Conservation (phyloP, 2,888 invertebrate genomes). For the Nycteola revayana region DNA sequence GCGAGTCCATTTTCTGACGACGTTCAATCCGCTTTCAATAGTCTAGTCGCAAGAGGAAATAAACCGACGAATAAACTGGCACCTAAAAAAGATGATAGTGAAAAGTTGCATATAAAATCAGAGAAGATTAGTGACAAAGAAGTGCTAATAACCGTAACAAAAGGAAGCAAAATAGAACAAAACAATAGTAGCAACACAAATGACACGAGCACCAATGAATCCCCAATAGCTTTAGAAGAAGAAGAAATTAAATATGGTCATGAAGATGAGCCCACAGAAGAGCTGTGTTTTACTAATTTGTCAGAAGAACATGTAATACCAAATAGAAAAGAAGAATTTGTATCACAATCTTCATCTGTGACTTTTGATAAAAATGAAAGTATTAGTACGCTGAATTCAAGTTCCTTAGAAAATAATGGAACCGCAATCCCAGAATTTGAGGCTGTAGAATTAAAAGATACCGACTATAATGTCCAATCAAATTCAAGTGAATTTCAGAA, state of each 20-base stretch:
- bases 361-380: constrained; percentile 14
- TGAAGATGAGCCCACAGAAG: too few species aligned
- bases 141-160: constrained; percentile 3
- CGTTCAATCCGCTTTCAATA: constrained; percentile 43
- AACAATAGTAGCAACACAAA: constrained; percentile 3
- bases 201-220: constrained; percentile 3
- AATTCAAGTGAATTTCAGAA: too few species aligned
- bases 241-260: too few species aligned
- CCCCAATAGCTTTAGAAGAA: not conserved
- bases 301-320: not conserved
- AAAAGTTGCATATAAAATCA: not conserved
- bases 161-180: too few species aligned
- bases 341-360: too few species aligned
- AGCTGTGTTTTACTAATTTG: too few species aligned
- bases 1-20: constrained; percentile 49
- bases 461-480: too few species aligned
- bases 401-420: constrained; percentile 7
- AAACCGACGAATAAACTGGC: constrained; percentile 11
- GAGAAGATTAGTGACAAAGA: constrained; percentile 7
- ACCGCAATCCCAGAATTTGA: too few species aligned
- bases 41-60: constrained; percentile 10
- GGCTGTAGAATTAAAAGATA: too few species aligned
- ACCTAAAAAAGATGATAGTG: constrained; percentile 3
- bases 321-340: too few species aligned
- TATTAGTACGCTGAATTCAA: constrained; percentile 17